Conservation (phyloP, 2,797 vertebrate genomes). For the Lophius americanus region DNA sequence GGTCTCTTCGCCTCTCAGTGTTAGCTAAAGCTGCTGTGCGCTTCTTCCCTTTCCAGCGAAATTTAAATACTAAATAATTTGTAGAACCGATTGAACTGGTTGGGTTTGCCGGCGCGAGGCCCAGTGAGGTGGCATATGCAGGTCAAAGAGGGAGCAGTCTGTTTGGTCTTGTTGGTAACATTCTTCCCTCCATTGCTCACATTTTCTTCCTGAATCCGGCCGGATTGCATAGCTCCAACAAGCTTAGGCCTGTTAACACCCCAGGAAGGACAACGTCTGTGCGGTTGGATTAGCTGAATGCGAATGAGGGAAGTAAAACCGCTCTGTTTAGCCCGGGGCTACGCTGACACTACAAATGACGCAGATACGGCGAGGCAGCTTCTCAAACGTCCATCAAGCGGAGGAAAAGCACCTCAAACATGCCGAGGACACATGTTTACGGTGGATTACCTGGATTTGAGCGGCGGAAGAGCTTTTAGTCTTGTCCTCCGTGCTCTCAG, state of each 20-base stretch:
- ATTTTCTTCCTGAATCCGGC: constrained; percentile 83
- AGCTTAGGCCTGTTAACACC: constrained; percentile 72
- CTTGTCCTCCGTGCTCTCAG: constrained; percentile 66
- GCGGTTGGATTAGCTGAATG: constrained; percentile 53
- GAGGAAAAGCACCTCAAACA: no score
- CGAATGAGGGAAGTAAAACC: constrained; percentile 53
- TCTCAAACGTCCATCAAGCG: no score
- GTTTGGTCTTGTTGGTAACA: constrained; percentile 84
- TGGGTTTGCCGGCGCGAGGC: constrained; percentile 50
- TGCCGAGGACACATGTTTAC: no score
- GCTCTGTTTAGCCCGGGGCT: constrained; percentile 61
- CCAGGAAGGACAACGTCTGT: constrained; percentile 43
- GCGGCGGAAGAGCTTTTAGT: constrained; percentile 49
- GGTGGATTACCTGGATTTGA: constrained; percentile 79
- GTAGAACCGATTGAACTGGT: constrained; percentile 63
- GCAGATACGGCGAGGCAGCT: not conserved
- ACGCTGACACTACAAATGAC: constrained; percentile 52
- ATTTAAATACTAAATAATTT: constrained; percentile 18
- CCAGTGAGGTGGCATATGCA: constrained; percentile 58
- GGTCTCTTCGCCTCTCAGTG: no score
- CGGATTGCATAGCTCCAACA: constrained; percentile 82
- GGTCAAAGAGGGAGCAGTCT: constrained; percentile 74
- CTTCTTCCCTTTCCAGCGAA: not conserved
- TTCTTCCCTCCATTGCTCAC: constrained; percentile 83
- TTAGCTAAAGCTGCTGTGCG: constrained; percentile 4